Percentiles rank a stretch among this genome's conserved stretches.
Evolutionary conservation across 2,888 invertebrate genomes (phyloP).

Genomic region (Mimumesa dahlbomi): DNA sequence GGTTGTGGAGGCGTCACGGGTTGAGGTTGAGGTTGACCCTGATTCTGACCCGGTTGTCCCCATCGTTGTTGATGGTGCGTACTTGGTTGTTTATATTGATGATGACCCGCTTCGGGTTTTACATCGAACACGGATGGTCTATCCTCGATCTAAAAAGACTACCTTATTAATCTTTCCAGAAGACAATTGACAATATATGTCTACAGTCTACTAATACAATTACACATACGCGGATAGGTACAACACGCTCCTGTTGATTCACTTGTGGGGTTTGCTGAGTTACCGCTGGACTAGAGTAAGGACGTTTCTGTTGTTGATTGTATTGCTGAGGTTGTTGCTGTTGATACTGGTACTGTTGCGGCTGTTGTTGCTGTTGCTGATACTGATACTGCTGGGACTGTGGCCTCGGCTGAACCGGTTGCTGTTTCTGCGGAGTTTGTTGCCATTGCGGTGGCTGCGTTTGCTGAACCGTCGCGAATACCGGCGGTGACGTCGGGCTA

Average conservation of each 20-base stretch:
- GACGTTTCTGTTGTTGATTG: slow-evolving; percentile 39
- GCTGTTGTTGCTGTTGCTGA: slow-evolving; percentile 33
- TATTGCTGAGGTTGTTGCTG: slow-evolving; percentile 28
- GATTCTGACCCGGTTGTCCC: slow-evolving; percentile 68
- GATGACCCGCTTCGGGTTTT: slow-evolving; percentile 71
- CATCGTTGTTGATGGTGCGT: slow-evolving; percentile 76
- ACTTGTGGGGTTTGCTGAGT: slow-evolving; percentile 55
- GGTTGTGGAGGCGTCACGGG: too few species aligned
- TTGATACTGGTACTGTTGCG: slow-evolving; percentile 32
- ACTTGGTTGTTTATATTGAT: slow-evolving; percentile 73
- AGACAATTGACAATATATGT: too few species aligned
- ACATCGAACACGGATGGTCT: slow-evolving; percentile 77
- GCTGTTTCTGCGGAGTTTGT: slow-evolving; percentile 34
- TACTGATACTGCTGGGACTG: slow-evolving; percentile 29
- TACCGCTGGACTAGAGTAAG: slow-evolving; percentile 22
- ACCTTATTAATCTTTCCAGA: too few species aligned
- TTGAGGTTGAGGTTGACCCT: slow-evolving; percentile 54
- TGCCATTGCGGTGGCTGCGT: slow-evolving; percentile 45
- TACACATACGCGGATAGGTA: slow-evolving; percentile 65
- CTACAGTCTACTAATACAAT: too few species aligned
- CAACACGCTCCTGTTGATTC: slow-evolving; percentile 66
- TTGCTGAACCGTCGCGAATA: slow-evolving; percentile 39
- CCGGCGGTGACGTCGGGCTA: slow-evolving; percentile 48
- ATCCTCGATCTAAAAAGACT: slow-evolving; percentile 72
- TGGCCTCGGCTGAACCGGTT: slow-evolving; percentile 36